Evolutionary conservation across 2,113 vertebrate genomes (phyloP).

Genomic region (Neogale vison): DNA sequence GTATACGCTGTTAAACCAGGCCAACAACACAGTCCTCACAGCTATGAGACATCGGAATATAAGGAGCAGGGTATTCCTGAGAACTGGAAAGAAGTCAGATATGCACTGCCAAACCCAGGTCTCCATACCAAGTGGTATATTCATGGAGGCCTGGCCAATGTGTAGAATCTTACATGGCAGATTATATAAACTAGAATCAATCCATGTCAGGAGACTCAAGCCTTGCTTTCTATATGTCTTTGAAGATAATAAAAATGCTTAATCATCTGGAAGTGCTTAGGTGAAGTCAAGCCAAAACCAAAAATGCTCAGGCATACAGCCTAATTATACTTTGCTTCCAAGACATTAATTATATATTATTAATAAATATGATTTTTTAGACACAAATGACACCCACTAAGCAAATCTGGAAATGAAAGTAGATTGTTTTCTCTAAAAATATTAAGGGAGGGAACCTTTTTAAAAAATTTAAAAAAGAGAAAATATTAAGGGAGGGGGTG

Average conservation of each 20-base stretch:
- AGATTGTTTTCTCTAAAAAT: not conserved
- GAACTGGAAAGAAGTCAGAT: not conserved
- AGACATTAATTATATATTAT: not conserved
- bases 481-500: not conserved
- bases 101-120: not conserved
- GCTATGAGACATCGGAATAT: not conserved
- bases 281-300: not conserved
- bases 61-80: not conserved
- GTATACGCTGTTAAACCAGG: not conserved
- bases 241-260: slow-evolving; percentile 12
- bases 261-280: not conserved
- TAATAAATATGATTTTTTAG: not conserved
- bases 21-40: not conserved
- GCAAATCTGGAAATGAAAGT: not conserved
- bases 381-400: not conserved
- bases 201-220: not conserved
- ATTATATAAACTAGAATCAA: not conserved
- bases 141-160: not conserved
- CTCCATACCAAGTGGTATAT: not conserved
- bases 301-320: not conserved
- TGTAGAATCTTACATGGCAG: not conserved
- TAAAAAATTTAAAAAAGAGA: not conserved
- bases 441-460: not conserved
- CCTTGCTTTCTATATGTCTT: not conserved
- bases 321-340: not conserved